Conservation (phyloP, 1,140 invertebrate species). For the Lasaia peninsularis region DNA sequence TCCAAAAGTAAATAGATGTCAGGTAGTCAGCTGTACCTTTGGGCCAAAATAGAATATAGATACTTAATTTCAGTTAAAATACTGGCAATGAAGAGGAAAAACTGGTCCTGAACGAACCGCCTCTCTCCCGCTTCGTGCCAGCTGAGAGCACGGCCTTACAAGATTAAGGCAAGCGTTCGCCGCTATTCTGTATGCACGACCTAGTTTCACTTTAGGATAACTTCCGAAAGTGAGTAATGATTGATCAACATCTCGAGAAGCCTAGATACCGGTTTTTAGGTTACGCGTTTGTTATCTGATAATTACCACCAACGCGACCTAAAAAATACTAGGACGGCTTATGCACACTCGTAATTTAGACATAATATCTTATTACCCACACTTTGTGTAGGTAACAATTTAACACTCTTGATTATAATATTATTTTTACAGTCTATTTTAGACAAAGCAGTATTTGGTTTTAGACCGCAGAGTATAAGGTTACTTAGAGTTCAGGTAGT, state of each 20-base stretch:
- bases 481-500: too few relatives aligned
- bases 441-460: too few relatives aligned
- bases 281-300: constrained; percentile 25
- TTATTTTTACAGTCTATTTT: too few relatives aligned
- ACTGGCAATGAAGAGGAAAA: too few relatives aligned
- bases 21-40: too few relatives aligned
- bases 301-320: constrained; percentile 19
- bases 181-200: constrained; percentile 32
- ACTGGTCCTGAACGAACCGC: too few relatives aligned
- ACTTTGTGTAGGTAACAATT: not conserved
- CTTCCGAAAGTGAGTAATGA: constrained; percentile 25
- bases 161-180: constrained; percentile 25
- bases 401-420: not conserved
- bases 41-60: too few relatives aligned
- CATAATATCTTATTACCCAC: not conserved
- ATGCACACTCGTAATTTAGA: not conserved
- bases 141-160: not conserved
- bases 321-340: constrained; percentile 11
- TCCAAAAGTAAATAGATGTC: too few relatives aligned
- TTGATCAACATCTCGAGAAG: constrained; percentile 25
- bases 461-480: too few relatives aligned
- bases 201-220: constrained; percentile 33
- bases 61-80: too few relatives aligned
- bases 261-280: constrained; percentile 19
- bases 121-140: not conserved